These are phyloP conservation scores for Luperina testacea DNA, from an alignment of 2,888 invertebrate species.

Conservation along the genomic window DNA sequence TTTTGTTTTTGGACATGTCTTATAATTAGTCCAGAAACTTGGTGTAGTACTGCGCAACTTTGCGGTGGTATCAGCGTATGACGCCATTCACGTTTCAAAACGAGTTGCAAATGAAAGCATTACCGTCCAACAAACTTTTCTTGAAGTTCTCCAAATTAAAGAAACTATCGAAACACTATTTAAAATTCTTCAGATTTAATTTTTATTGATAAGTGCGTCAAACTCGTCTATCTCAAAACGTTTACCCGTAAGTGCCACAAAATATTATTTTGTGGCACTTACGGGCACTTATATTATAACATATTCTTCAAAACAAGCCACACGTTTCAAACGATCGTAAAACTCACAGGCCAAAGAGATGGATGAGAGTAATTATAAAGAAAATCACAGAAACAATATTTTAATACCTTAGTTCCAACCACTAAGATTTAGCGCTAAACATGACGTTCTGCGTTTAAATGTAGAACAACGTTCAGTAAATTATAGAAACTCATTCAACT, in stretches of 20 bases:
- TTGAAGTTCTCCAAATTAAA: neutral
- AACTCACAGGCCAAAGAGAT: neutral
- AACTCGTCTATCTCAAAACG: neutral
- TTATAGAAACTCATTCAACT: slow-evolving; percentile 56
- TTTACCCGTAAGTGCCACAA: neutral
- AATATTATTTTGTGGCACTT: no score
- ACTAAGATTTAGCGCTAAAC: slow-evolving; percentile 34
- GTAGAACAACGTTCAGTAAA: slow-evolving; percentile 53
- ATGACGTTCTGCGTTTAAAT: slow-evolving; percentile 42
- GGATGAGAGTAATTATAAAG: neutral
- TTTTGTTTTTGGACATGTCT: slow-evolving; percentile 59
- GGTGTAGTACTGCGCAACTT: slow-evolving; percentile 70
- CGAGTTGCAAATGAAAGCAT: slow-evolving; percentile 64
- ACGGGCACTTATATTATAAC: no score
- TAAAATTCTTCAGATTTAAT: neutral
- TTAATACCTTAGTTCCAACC: slow-evolving; percentile 58
- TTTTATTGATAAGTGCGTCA: neutral
- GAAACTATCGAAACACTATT: neutral
- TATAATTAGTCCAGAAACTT: slow-evolving; percentile 56
- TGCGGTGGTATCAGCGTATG: slow-evolving; percentile 66
- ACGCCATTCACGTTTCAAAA: slow-evolving; percentile 72
- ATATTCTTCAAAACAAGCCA: neutral
- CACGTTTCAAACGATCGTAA: neutral
- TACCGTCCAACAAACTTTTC: slow-evolving; percentile 1
- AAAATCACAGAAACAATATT: slow-evolving; percentile 64